Evolutionary conservation across 2,113 vertebrate genomes (phyloP), one percentile per base, ranked within the genome.

Genomic region (Myiozetetes cayanensis): DNA sequence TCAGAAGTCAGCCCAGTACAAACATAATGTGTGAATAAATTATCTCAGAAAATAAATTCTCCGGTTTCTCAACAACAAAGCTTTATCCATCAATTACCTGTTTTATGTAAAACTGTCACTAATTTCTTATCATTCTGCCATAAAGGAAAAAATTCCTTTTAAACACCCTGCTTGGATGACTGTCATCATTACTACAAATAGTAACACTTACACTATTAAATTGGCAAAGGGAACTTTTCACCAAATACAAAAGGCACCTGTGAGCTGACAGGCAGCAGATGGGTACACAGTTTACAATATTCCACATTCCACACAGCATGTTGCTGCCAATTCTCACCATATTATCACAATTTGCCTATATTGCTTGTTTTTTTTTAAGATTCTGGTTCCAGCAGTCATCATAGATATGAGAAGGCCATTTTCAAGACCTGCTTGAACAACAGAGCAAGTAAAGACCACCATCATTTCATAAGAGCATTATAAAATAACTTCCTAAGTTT

Each of bases 51-150:
- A 90, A 91, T 56, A 17, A 88, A 22, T n/a, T 14, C 27, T n/a
- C 33, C 44, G n/a, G 62, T 74, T 75, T 84, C 33, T 65, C 52
- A 77, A 31, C 41, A 68, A 68, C 43, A 94, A 87, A 62, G 52
- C 35, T 72, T 94, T 82, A 94, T 71, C 37, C 47, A 77, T 63
- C 27, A 56, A 93, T 73, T 81, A 71, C 41, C 87, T 87, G 66
- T 78, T 90, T 87, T 89, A 59, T 53, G 81, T 91, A 95, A 94
- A 93, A 92, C 85, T 96, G 89, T 94, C 97, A 92, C 65, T 79
- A 53, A 23, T 63, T 94, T 96, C 84, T 93, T 87, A 96, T 95
- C 83, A 96, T 49, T 35, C 23, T 94, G 73, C 50, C 39, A 90
- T 77, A 85, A 95, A 82, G 35, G 35, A 92, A 89, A 84, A 41